Base-by-base conservation (phyloP, 2,797 vertebrate genomes). In the Tragopan temminckii region DNA sequence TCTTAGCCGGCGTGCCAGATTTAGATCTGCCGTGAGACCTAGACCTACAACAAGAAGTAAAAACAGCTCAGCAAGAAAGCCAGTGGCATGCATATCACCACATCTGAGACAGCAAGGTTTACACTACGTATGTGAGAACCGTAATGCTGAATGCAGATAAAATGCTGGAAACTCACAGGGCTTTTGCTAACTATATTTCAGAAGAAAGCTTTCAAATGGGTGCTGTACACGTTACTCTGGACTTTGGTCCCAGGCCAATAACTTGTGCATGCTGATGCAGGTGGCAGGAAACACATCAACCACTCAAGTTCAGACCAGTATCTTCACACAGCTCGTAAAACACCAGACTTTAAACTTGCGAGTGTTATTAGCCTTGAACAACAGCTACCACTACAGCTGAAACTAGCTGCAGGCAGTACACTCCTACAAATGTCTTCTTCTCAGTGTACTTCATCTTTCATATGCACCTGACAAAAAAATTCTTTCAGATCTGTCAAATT, bases 1-100 rank as follows among this genome's bases (percentile, higher is more conserved):
- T 97, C 92, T 97, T 97, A 84, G 94, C 94, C 0, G 82, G 96
- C 0, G 96, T 95, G 89, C 38, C 95, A 31, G 96, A 97, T 57
- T 97, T 97, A 59, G 96, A 97, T 91, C 96, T 97, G 87, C 95
- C 96, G 16, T 92, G 96, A 82, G 96, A 97, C 57, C 96, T 93
- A 38, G 96, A 97, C 89, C 96, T 97, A 79, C 69, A 58, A 72
- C 13, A 84, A 67, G 23, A 77, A 66, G 10, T 29, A 71, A 74
- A 68, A 69, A 8, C 13, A 68, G 48, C 63, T 95, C 72, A 96
- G 69, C 63, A 93, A 50, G 72, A 43, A 78, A 76, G 46, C 46
- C 31, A 38, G 50, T 3, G 64, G 58, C 53, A 33, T 2, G 12
- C 25, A 13, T 2, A 19, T 24, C 77, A 36, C 67, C 43, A 27